Evolutionary conservation across 2,797 vertebrate species (phyloP).

Genomic region (Megaceryle alcyon): DNA sequence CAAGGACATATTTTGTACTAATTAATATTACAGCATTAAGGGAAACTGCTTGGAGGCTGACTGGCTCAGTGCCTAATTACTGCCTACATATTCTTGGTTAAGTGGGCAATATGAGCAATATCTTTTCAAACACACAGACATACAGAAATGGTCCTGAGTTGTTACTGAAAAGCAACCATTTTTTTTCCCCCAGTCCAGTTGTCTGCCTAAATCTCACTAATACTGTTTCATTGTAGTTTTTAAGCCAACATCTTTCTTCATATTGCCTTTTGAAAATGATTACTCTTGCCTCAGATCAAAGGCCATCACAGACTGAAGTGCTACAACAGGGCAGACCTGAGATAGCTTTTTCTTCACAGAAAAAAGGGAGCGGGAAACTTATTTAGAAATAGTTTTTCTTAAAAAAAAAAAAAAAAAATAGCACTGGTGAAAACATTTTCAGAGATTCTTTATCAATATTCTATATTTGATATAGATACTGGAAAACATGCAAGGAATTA

Average conservation of each 20-base stretch:
- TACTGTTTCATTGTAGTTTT: neutral
- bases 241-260: neutral
- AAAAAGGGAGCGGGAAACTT: neutral
- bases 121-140: neutral
- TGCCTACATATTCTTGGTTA: neutral
- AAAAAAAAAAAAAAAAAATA: neutral
- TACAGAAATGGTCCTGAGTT: neutral
- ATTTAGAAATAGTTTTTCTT: neutral
- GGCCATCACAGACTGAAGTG: neutral
- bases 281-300: neutral
- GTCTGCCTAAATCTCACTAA: neutral
- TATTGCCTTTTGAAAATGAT: neutral
- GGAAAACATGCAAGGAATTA: neutral
- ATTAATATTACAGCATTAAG: neutral
- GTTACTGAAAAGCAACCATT: neutral
- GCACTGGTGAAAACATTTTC: neutral
- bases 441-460: neutral
- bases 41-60: neutral
- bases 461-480: neutral
- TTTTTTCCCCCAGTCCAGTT: neutral
- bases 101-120: neutral
- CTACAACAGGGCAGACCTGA: neutral
- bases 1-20: neutral
- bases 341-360: neutral
- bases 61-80: neutral